phyloP scores from a whole-genome alignment of 2,888 invertebrate genomes.

The Caenorhabditis sp. region DNA sequence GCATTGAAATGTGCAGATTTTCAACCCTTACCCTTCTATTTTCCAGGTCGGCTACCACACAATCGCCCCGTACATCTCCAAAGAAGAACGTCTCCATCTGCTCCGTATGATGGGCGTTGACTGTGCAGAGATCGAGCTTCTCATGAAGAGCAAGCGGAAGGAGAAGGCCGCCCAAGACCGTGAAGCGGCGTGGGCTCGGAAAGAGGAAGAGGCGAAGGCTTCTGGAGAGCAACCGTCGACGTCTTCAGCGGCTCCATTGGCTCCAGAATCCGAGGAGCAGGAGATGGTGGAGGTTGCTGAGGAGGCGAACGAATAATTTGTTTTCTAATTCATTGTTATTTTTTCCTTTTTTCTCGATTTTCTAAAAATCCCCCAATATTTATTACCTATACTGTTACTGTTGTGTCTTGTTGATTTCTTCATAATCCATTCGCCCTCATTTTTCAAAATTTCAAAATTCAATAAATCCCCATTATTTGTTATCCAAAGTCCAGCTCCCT shows the following conservation, averaged over 20 bases:
- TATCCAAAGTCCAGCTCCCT: background rate
- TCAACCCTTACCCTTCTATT: background rate
- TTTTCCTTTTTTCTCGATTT: background rate
- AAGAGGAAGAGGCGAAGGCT: slow-evolving; percentile 31
- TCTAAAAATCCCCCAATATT: background rate
- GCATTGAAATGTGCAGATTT: background rate
- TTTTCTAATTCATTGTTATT: background rate
- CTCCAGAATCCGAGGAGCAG: slow-evolving; percentile 35
- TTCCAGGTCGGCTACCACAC: slow-evolving; percentile 78
- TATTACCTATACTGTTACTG: background rate
- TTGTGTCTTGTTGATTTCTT: background rate
- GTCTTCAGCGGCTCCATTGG: slow-evolving; percentile 16
- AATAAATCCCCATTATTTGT: slow-evolving; percentile 7
- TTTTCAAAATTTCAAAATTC: slow-evolving; percentile 12
- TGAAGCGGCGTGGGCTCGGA: slow-evolving; percentile 58
- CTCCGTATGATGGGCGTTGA: slow-evolving; percentile 77
- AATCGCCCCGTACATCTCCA: slow-evolving; percentile 76
- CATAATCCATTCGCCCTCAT: too few species aligned
- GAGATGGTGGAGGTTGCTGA: background rate
- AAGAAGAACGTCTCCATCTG: slow-evolving; percentile 78
- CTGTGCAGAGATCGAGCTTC: slow-evolving; percentile 72
- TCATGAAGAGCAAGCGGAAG: slow-evolving; percentile 76
- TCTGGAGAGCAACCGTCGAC: slow-evolving; percentile 11
- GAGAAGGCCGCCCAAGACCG: slow-evolving; percentile 68
- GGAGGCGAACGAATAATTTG: slow-evolving; percentile 3